These are phyloP conservation scores for Liparis tanakae DNA, from an alignment of 2,797 vertebrate genomes.

Conservation along the genomic window DNA sequence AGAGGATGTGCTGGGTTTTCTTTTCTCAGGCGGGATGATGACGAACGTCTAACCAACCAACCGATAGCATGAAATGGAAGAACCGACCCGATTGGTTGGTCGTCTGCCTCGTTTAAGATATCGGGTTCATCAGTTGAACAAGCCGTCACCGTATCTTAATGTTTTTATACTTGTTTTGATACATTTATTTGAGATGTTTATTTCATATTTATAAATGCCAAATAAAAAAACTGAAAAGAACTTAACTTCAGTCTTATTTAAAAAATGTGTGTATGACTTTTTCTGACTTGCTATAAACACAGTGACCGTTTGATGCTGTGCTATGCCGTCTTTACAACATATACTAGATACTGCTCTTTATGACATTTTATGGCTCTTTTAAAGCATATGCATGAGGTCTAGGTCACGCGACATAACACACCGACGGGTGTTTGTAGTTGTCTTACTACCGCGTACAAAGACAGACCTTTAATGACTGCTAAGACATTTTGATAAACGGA, in stretches of 20 bases:
- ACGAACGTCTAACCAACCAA: neutral
- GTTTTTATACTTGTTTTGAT: constrained; percentile 72
- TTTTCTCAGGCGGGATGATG: constrained; percentile 2
- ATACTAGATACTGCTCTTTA: neutral
- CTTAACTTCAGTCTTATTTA: neutral
- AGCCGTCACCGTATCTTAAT: constrained; percentile 30
- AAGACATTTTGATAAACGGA: too few species aligned
- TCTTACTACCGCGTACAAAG: too few species aligned
- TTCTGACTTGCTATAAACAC: neutral
- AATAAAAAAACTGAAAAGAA: constrained; percentile 46
- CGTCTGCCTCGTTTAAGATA: neutral
- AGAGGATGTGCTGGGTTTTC: constrained; percentile 12
- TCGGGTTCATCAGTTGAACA: constrained; percentile 26
- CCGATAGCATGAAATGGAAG: neutral
- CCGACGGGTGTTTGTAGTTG: too few species aligned
- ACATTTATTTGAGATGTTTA: constrained; percentile 50
- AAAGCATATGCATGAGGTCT: too few species aligned
- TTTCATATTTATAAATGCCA: constrained; percentile 69
- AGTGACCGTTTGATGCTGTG: neutral
- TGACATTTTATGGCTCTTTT: too few species aligned
- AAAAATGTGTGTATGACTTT: too few species aligned
- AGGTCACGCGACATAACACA: too few species aligned
- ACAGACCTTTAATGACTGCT: too few species aligned
- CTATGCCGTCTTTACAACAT: neutral
- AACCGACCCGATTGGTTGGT: neutral